Percentiles rank a stretch among this genome's conserved stretches.
Conservation (phyloP, 1,140 invertebrate genomes). For the Euglossa dilemma region DNA sequence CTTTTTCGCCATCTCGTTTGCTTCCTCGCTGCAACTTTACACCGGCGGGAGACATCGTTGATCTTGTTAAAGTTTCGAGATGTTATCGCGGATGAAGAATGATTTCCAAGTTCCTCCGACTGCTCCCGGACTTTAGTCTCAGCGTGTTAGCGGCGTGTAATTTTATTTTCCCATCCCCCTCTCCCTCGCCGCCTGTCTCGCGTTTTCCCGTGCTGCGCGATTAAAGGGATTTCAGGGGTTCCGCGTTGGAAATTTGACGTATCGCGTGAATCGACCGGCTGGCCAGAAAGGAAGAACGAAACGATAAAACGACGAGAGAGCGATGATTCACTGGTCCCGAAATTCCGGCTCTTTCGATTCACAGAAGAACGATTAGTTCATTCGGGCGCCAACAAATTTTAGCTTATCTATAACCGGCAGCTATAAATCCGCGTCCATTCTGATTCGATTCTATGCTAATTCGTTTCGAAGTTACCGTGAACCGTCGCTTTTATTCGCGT, state of each 20-base stretch:
- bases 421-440: conserved; percentile 1
- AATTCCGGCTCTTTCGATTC: conserved; percentile 28
- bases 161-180: no score
- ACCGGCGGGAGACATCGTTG: not conserved
- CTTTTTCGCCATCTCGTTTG: not conserved
- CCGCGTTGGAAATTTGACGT: no score
- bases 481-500: not conserved
- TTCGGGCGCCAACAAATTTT: not conserved
- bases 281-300: not conserved
- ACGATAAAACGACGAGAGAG: not conserved
- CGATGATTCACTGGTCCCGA: not conserved
- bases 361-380: conserved; percentile 1
- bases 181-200: no score
- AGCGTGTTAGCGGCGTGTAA: no score
- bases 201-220: no score
- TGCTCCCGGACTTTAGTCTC: no score
- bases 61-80: conserved; percentile 1
- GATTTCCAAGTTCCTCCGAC: not conserved
- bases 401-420: not conserved
- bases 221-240: no score
- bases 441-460: conserved; percentile 14
- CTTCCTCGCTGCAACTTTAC: not conserved
- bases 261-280: no score
- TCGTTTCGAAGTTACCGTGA: not conserved
- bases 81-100: not conserved